Percentiles rank a stretch among this genome's conserved stretches.
Conservation (phyloP, 1,140 invertebrate genomes). For the Temnothorax longispinosus region DNA sequence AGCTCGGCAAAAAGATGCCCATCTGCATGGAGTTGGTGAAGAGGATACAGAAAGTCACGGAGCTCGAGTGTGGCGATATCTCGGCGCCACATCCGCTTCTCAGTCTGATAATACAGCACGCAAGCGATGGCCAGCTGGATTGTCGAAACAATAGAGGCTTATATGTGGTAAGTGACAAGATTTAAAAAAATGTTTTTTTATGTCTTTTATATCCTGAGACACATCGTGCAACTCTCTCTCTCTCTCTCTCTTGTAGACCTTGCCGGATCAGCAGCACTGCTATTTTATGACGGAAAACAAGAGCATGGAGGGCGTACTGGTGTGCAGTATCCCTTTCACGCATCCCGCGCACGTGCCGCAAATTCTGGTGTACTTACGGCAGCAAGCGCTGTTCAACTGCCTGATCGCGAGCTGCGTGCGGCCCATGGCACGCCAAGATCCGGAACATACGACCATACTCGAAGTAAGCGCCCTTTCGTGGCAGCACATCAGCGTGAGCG, state of each 20-base stretch:
- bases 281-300: conserved; percentile 96
- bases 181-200: not conserved
- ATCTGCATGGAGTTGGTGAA: conserved; percentile 92
- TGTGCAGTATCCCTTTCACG: conserved; percentile 95
- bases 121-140: conserved; percentile 90
- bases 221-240: not conserved
- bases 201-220: not conserved
- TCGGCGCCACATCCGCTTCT: conserved; percentile 89
- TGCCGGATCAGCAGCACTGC: conserved; percentile 97
- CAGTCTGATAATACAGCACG: conserved; percentile 91
- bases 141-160: conserved; percentile 90
- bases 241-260: conserved; percentile 87
- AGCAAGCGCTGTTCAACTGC: conserved; percentile 97
- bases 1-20: conserved; percentile 94
- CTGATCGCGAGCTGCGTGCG: conserved; percentile 95
- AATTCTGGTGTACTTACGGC: conserved; percentile 93
- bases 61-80: conserved; percentile 90
- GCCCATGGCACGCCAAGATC: conserved; percentile 88
- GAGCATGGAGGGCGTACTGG: conserved; percentile 92
- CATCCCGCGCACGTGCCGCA: conserved; percentile 97
- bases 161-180: conserved; percentile 89
- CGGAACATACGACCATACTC: conserved; percentile 94
- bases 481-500: conserved; percentile 94
- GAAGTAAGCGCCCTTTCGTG: conserved; percentile 96
- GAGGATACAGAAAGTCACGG: conserved; percentile 91